Base-by-base conservation (phyloP, 1,140 invertebrate genomes). In the Hormaphis cornu region DNA sequence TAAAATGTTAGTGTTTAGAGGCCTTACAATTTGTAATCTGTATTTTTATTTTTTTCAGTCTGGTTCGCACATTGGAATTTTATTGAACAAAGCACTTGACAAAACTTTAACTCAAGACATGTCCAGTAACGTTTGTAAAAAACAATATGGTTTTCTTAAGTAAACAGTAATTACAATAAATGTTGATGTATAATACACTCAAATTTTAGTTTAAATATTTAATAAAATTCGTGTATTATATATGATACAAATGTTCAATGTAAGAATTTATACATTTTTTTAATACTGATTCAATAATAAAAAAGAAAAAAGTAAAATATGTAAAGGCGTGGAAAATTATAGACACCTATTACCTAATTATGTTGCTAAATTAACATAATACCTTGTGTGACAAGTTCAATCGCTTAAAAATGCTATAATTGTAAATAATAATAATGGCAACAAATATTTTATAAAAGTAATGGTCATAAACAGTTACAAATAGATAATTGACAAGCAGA, bases 61-160 rank as follows among this genome's bases (percentile, higher is more conserved):
- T 69, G 72, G 72, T 28, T 69, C 66, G 26, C 37, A 66, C 1
- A 71, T 72, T 33, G 72, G 72, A 12, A 28, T 66, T 40, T 53
- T 58, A 5, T 69, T 72, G 42, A 72, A 72, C 52, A 37, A 72
- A 50, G 72, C 59, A 48, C 70, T 72, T 12, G 14, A 59, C 22
- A 59, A 71, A 48, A 69, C 35, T 4, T 24, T 72, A 12, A 14
- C 16, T n/a, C 16, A 69, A 69, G 72, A 72, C 50, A 54, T 59
- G 42, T 48, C 52, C 8, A 66, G 69, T 59, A 69, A 63, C 22
- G 37, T 66, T 4, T 71, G 69, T 63, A 66, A 71, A 40, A 20
- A 72, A 69, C 42, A 44, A 69, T 71, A 48, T 40, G 72, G 72
- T 30, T 72, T 72, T 42, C 66, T 72, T 16, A 72, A 71, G 56